Evolutionary conservation across 2,113 vertebrate genomes (phyloP).

Genomic region (Amblyornis subalaris): DNA sequence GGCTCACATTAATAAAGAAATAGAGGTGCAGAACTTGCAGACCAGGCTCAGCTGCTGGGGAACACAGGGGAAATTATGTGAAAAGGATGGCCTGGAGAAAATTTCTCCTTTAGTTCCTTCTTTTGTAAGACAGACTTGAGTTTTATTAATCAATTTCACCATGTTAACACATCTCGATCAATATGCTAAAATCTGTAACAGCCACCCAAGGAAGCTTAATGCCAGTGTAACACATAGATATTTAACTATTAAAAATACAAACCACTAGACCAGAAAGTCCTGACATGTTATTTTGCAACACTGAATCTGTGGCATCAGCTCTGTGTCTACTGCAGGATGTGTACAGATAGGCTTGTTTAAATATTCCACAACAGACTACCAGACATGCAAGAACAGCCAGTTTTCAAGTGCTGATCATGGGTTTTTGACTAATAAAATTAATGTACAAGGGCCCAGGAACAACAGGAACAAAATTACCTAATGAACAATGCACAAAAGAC

Average conservation of each 20-base stretch:
- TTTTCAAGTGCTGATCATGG: background rate
- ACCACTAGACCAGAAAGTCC: background rate
- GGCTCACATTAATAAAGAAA: background rate
- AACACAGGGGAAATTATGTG: background rate
- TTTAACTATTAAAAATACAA: slow-evolving; percentile 7
- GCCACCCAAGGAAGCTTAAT: background rate
- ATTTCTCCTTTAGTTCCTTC: background rate
- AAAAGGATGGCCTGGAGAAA: background rate
- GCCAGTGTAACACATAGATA: background rate
- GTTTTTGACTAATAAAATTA: background rate
- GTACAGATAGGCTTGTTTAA: background rate
- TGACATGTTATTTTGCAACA: background rate
- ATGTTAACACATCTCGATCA: background rate
- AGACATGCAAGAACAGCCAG: background rate
- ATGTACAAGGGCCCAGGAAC: background rate
- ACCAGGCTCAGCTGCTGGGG: background rate
- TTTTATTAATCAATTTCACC: background rate
- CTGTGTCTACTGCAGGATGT: background rate
- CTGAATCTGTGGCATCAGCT: background rate
- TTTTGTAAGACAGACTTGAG: background rate
- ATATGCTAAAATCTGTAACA: background rate
- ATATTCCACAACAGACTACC: background rate
- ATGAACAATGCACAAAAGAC: background rate
- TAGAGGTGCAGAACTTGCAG: background rate
- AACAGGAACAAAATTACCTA: background rate